Percentiles rank a stretch among this genome's conserved stretches.
Conservation (phyloP, 1,140 invertebrate genomes). For the Anoplolepis gracilipes region DNA sequence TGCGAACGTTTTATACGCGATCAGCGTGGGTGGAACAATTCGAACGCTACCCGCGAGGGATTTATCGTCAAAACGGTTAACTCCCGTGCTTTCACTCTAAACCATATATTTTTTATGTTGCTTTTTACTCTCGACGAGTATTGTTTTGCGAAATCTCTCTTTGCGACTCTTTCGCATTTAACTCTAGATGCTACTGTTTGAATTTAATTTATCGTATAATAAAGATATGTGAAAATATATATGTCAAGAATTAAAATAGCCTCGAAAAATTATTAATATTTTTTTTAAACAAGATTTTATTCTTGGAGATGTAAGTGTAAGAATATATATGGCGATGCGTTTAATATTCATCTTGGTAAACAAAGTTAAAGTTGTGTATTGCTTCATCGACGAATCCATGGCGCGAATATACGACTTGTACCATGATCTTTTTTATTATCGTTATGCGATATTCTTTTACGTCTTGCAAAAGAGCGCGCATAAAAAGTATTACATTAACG, state of each 20-base stretch:
- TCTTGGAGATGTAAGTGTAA: not conserved
- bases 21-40: conserved; percentile 66
- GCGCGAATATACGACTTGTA: conserved; percentile 2
- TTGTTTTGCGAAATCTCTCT: conserved; percentile 16
- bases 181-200: not conserved
- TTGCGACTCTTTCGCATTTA: not conserved
- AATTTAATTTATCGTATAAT: not conserved
- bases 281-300: not conserved
- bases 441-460: conserved; percentile 28
- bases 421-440: conserved; percentile 29
- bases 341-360: conserved; percentile 21
- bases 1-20: conserved; percentile 9
- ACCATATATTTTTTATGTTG: not conserved
- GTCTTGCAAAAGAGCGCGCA: not conserved
- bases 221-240: not conserved
- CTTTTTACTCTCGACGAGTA: conserved; percentile 51
- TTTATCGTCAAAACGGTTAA: conserved; percentile 42
- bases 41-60: conserved; percentile 54
- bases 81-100: conserved; percentile 34
- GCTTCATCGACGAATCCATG: not conserved
- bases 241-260: not conserved
- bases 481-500: conserved; percentile 45
- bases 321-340: not conserved
- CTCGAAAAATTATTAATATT: not conserved
- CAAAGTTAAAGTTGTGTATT: not conserved